Evolutionary conservation across 2,888 invertebrate species (phyloP).

Genomic region (Drosophila ustulata): DNA sequence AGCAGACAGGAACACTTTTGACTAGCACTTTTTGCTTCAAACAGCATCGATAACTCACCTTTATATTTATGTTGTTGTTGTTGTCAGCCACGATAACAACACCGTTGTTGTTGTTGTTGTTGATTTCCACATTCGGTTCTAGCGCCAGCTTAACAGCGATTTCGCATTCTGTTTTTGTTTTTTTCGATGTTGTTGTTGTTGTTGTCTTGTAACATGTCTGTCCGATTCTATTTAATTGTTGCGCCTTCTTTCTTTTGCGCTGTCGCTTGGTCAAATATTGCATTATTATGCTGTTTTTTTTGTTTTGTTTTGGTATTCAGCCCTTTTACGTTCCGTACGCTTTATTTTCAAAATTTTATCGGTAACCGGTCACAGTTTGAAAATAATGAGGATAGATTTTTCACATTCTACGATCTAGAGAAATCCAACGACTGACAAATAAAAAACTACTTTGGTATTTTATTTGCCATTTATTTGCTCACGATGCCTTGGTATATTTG

Average conservation of each 20-base stretch:
- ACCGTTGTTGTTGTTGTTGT: not conserved
- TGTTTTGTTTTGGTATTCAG: too few relatives aligned
- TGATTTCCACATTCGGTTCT: not conserved
- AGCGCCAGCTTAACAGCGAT: not conserved
- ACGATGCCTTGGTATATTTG: not conserved
- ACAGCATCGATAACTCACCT: conserved; percentile 13
- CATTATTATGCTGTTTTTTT: conserved; percentile 24
- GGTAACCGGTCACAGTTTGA: conserved; percentile 5
- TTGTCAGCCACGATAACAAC: conserved; percentile 8
- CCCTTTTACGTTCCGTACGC: not conserved
- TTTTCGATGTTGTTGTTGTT: not conserved
- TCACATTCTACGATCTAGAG: not conserved
- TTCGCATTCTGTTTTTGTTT: conserved; percentile 19
- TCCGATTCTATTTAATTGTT: conserved; percentile 19
- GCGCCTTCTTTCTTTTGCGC: conserved; percentile 41
- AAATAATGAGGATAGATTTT: conserved; percentile 12
- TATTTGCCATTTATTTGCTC: not conserved
- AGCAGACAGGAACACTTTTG: too few relatives aligned
- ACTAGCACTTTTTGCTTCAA: not conserved
- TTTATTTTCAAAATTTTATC: conserved; percentile 11
- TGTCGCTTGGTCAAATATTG: conserved; percentile 54
- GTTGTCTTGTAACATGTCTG: conserved; percentile 16
- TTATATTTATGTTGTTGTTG: conserved; percentile 17
- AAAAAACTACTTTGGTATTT: conserved; percentile 9
- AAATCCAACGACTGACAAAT: not conserved